Percentiles rank a stretch among this genome's conserved stretches.
These are phyloP conservation scores for Anisognathus igniventris DNA, from an alignment of 2,797 vertebrate species.

Conservation along the genomic window DNA sequence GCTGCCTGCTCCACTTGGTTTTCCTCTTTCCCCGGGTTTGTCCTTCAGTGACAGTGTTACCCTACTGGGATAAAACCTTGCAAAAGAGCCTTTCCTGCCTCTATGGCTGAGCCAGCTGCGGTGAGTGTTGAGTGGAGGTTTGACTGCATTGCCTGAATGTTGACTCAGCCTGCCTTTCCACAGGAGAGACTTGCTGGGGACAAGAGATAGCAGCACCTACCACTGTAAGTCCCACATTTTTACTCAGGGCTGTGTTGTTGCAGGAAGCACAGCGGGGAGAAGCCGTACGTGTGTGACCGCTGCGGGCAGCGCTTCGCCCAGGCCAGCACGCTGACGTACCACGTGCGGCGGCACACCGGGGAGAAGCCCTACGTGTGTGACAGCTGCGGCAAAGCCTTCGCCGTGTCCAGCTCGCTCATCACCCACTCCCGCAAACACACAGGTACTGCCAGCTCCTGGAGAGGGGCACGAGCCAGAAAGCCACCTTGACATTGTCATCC, in stretches of 20 bases:
- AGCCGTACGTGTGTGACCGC: slow-evolving; percentile 93
- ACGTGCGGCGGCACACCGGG: slow-evolving; percentile 93
- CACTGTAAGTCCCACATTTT: too few relatives aligned
- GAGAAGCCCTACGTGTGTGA: slow-evolving; percentile 98
- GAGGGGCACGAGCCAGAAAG: accelerated
- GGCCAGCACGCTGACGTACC: slow-evolving; percentile 95
- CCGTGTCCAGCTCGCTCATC: slow-evolving; percentile 96
- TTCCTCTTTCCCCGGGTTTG: too few relatives aligned
- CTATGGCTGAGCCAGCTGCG: too few relatives aligned
- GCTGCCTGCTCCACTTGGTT: too few relatives aligned
- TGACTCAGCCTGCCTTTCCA: too few relatives aligned
- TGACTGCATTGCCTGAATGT: too few relatives aligned
- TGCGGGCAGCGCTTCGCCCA: slow-evolving; percentile 96
- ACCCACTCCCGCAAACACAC: slow-evolving; percentile 95
- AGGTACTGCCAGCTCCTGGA: neutral
- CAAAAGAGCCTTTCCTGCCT: too few relatives aligned
- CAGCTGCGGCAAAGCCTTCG: slow-evolving; percentile 95
- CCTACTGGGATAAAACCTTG: too few relatives aligned
- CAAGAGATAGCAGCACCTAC: too few relatives aligned
- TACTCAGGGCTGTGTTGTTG: accelerated
- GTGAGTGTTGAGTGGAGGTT: too few relatives aligned
- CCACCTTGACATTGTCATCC: accelerated
- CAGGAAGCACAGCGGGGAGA: slow-evolving; percentile 94
- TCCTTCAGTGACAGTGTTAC: too few relatives aligned
- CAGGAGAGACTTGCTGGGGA: too few relatives aligned